phyloP scores from a whole-genome alignment of 2,113 vertebrate species.

The Piprites chloris region DNA sequence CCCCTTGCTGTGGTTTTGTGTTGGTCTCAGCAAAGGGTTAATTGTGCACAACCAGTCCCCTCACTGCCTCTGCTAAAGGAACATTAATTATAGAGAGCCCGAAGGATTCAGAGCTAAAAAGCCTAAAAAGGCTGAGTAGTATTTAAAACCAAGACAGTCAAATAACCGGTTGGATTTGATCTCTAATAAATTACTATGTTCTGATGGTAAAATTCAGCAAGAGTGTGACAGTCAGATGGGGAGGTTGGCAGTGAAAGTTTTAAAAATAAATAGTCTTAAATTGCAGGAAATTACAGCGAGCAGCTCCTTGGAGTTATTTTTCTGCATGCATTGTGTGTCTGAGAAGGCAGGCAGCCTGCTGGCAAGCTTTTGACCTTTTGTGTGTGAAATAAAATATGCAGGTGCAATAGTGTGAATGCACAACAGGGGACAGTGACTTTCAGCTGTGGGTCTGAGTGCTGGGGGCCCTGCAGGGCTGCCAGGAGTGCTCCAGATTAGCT shows the following conservation, averaged over 20 bases:
- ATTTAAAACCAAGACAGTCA: slow-evolving; percentile 64
- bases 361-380: slow-evolving; percentile 46
- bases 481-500: not conserved
- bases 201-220: slow-evolving; percentile 38
- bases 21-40: slow-evolving; percentile 43
- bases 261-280: slow-evolving; percentile 66
- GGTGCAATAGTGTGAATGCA: not conserved
- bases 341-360: slow-evolving; percentile 35
- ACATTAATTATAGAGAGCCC: slow-evolving; percentile 65
- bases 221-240: slow-evolving; percentile 45
- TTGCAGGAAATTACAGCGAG: slow-evolving; percentile 54
- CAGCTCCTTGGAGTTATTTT: slow-evolving; percentile 26
- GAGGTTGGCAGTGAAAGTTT: slow-evolving; percentile 51
- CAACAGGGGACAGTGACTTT: not conserved
- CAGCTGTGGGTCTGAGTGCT: not conserved
- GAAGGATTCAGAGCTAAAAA: not conserved
- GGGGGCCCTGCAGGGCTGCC: not conserved
- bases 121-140: slow-evolving; percentile 17
- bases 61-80: slow-evolving; percentile 1
- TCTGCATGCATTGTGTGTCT: not conserved
- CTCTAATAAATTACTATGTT: slow-evolving; percentile 65
- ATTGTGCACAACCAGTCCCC: not conserved
- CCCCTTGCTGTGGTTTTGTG: not conserved
- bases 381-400: slow-evolving; percentile 1
- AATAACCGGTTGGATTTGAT: slow-evolving; percentile 58